A percentile compares a stretch with the other conserved stretches of the same genome.
phyloP scores from a whole-genome alignment of 2,888 invertebrate genomes.

The Heliothis peltigera region DNA sequence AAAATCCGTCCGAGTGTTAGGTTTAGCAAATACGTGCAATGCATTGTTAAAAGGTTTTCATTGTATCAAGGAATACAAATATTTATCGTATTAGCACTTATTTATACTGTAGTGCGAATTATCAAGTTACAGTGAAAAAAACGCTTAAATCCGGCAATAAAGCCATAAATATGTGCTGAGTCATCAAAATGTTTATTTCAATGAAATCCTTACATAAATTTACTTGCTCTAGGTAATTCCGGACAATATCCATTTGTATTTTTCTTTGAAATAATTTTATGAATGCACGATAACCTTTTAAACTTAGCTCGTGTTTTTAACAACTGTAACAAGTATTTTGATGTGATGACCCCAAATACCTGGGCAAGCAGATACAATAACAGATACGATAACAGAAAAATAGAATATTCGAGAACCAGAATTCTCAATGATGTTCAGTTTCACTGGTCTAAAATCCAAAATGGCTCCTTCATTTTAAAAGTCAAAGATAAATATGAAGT shows the following conservation, averaged over 20 bases:
- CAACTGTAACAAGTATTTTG: not conserved
- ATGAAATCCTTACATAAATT: not conserved
- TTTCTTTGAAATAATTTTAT: conserved; percentile 7
- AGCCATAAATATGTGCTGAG: not conserved
- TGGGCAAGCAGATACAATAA: not conserved
- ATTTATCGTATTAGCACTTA: too few relatives aligned
- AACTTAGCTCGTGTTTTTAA: conserved; percentile 5
- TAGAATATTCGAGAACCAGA: not conserved
- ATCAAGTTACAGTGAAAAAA: too few relatives aligned
- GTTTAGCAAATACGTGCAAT: conserved; percentile 8
- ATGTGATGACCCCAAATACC: conserved; percentile 4
- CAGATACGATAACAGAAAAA: too few relatives aligned
- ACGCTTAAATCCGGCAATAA: too few relatives aligned
- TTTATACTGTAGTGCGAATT: not conserved
- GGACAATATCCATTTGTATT: not conserved
- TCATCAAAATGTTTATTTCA: not conserved
- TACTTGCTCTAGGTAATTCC: not conserved
- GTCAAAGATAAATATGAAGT: too few relatives aligned
- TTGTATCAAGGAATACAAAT: not conserved
- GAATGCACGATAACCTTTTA: conserved; percentile 16
- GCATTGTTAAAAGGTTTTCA: conserved; percentile 28
- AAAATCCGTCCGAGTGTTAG: conserved; percentile 3
- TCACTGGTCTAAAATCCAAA: too few relatives aligned
- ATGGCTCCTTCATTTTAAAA: too few relatives aligned
- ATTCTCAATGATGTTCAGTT: not conserved